These are phyloP conservation scores for Stylophora pistillata DNA, from an alignment of 64 coral and sea anemone species.

Conservation along the genomic window DNA sequence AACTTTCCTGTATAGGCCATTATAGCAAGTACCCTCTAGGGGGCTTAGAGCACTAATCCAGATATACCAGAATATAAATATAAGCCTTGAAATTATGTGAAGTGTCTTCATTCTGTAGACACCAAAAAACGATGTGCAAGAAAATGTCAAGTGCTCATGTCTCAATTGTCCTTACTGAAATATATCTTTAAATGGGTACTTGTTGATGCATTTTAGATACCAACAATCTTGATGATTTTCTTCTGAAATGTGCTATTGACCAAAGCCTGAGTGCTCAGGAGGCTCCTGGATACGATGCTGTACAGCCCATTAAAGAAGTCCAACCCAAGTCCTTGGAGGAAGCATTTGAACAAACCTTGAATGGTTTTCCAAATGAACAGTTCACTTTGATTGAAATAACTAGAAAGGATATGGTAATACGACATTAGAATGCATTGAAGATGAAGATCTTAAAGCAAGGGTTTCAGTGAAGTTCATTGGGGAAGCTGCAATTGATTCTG, in stretches of 20 bases:
- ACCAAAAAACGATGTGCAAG: too few relatives aligned
- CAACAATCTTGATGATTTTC: constrained; percentile 38
- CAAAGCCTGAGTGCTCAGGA: constrained; percentile 28
- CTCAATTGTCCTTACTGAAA: neutral
- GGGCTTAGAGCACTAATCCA: neutral
- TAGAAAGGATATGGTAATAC: constrained; percentile 47
- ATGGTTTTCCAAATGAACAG: constrained; percentile 30
- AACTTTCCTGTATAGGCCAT: neutral
- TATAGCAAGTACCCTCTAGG: neutral
- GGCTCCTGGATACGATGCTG: neutral
- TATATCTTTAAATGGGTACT: neutral
- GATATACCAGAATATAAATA: neutral
- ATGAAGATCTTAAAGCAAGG: too few relatives aligned
- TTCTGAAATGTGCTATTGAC: constrained; percentile 46
- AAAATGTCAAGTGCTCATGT: neutral
- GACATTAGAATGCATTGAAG: constrained; percentile 47
- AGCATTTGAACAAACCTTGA: constrained; percentile 40
- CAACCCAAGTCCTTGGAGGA: constrained; percentile 40
- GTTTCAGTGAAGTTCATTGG: constrained; percentile 54
- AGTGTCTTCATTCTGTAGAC: too few relatives aligned
- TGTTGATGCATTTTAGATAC: constrained; percentile 39
- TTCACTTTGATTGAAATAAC: constrained; percentile 61
- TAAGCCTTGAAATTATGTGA: too few relatives aligned
- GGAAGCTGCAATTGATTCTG: constrained; percentile 48
- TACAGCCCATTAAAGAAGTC: constrained; percentile 21